These are phyloP conservation scores for Spongilla lacustris DNA, from an alignment of 37 sponge, comb jelly and placozoan genomes.

Conservation along the genomic window DNA sequence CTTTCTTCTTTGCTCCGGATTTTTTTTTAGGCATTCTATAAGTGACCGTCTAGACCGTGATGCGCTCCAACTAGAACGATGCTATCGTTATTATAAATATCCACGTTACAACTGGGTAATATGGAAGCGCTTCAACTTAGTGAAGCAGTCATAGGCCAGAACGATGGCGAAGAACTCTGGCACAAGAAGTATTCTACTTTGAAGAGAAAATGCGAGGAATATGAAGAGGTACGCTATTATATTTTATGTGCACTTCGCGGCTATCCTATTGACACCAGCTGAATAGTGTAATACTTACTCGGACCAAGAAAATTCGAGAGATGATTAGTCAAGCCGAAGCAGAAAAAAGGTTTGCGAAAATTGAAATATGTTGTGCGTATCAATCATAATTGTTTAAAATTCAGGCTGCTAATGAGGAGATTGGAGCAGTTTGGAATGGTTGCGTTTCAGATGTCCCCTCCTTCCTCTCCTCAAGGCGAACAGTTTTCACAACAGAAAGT, in stretches of 20 bases:
- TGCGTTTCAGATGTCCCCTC: not conserved
- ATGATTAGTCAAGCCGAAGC: conserved; percentile 49
- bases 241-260: not conserved
- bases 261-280: conserved; percentile 24
- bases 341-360: conserved; percentile 54
- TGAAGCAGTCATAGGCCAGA: not conserved
- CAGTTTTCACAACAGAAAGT: not conserved
- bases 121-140: not conserved
- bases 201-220: conserved; percentile 70
- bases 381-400: not conserved
- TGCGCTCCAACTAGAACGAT: no score
- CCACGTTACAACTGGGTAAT: no score
- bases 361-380: not conserved
- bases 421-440: conserved; percentile 38
- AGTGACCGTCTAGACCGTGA: no score
- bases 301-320: conserved; percentile 35
- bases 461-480: not conserved
- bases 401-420: conserved; percentile 49
- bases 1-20: conserved; percentile 94
- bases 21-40: conserved; percentile 96
- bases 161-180: conserved; percentile 30
- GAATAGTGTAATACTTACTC: conserved; percentile 46
- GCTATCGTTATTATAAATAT: no score
- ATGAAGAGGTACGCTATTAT: conserved; percentile 50
- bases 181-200: conserved; percentile 38